These are phyloP conservation scores for Saimiri boliviensis DNA, from an alignment of 2,113 vertebrate genomes.

Conservation along the genomic window DNA sequence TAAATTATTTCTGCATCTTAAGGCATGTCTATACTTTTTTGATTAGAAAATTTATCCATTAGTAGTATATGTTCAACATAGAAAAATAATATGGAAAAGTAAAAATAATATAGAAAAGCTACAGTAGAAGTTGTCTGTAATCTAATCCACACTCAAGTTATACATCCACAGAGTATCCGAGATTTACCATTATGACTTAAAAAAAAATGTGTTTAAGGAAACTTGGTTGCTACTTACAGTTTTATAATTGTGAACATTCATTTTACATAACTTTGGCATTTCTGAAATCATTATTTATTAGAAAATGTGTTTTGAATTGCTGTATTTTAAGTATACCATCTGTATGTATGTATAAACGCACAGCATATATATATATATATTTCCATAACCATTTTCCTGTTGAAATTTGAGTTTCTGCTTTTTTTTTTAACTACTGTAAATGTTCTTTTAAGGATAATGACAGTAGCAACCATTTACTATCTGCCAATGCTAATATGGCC, in stretches of 20 bases:
- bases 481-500: background rate
- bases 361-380: background rate
- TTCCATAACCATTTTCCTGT: background rate
- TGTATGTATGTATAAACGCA: background rate
- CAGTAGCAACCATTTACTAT: background rate
- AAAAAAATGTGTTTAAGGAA: background rate
- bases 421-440: background rate
- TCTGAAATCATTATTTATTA: background rate
- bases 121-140: background rate
- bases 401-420: background rate
- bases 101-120: background rate
- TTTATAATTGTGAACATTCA: background rate
- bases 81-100: background rate
- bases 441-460: constrained; percentile 15
- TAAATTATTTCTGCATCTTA: background rate
- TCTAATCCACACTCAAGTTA: background rate
- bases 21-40: background rate
- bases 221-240: background rate
- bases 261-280: constrained; percentile 1
- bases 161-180: background rate
- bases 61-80: background rate
- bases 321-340: background rate
- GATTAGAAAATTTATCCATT: background rate
- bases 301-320: constrained; percentile 19
- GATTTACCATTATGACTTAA: background rate